Evolutionary conservation across 2,797 vertebrate species (phyloP).

Genomic region (Galaxias olidus): DNA sequence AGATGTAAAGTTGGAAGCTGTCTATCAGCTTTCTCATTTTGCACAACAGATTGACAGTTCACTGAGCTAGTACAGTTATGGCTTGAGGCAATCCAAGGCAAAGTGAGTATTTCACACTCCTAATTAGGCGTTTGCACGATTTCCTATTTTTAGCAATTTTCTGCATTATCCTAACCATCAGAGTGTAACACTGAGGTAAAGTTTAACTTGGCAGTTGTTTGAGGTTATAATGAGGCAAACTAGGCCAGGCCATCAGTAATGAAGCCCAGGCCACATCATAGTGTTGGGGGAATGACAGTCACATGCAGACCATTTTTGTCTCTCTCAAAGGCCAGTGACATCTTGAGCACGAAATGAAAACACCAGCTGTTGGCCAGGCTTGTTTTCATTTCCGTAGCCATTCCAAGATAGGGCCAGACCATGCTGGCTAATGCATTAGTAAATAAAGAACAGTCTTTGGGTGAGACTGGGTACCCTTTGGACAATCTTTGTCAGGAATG

Average conservation of each 20-base stretch:
- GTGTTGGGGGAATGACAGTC: slow-evolving; percentile 40
- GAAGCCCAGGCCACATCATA: slow-evolving; percentile 40
- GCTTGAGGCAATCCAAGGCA: slow-evolving; percentile 19
- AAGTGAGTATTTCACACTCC: slow-evolving; percentile 30
- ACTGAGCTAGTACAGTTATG: slow-evolving; percentile 17
- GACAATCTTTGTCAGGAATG: slow-evolving; percentile 60
- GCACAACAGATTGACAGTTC: slow-evolving; percentile 23
- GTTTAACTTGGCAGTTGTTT: slow-evolving; percentile 44
- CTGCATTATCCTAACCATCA: slow-evolving; percentile 20
- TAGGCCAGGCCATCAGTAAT: slow-evolving; percentile 24
- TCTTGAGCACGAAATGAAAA: slow-evolving; percentile 62
- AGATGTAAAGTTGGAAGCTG: slow-evolving; percentile 11
- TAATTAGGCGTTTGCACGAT: slow-evolving; percentile 48
- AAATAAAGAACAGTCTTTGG: slow-evolving; percentile 46
- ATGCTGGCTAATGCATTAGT: slow-evolving; percentile 22
- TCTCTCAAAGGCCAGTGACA: slow-evolving; percentile 59
- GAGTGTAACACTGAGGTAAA: slow-evolving; percentile 37
- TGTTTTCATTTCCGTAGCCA: slow-evolving; percentile 58
- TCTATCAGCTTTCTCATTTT: slow-evolving; percentile 40
- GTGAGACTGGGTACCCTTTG: slow-evolving; percentile 55
- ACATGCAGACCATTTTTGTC: slow-evolving; percentile 47
- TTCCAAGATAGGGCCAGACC: slow-evolving; percentile 12
- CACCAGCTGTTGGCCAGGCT: slow-evolving; percentile 57
- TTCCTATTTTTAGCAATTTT: slow-evolving; percentile 47
- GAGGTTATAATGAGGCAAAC: slow-evolving; percentile 25